Evolutionary conservation across 2,888 invertebrate genomes (phyloP).

Genomic region (Gibbula magus): DNA sequence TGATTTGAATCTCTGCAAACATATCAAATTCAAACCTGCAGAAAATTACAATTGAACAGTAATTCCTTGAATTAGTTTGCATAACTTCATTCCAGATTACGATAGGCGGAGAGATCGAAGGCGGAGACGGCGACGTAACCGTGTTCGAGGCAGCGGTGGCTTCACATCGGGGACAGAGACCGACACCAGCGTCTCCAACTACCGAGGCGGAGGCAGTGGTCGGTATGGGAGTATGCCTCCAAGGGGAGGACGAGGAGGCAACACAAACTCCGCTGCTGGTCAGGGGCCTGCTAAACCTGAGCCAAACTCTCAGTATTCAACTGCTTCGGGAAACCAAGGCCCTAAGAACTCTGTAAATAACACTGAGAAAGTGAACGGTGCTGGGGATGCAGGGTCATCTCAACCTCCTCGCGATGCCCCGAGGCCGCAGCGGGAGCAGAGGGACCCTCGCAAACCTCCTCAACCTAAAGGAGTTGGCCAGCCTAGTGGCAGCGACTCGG

Average conservation of each 20-base stretch:
- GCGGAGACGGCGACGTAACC: slow-evolving; percentile 49
- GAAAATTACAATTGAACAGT: too few relatives aligned
- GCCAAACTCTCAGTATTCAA: slow-evolving; percentile 18
- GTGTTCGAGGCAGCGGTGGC: slow-evolving; percentile 60
- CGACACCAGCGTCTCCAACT: slow-evolving; percentile 66
- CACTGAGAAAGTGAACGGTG: slow-evolving; percentile 28
- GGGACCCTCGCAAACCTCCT: slow-evolving; percentile 34
- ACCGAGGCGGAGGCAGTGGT: slow-evolving; percentile 41
- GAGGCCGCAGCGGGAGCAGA: slow-evolving; percentile 29
- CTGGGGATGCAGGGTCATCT: slow-evolving; percentile 27
- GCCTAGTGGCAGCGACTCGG: slow-evolving; percentile 62
- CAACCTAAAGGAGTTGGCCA: slow-evolving; percentile 37
- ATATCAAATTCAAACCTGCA: too few relatives aligned
- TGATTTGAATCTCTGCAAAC: too few relatives aligned
- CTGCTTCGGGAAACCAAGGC: neutral
- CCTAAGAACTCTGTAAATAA: slow-evolving; percentile 24
- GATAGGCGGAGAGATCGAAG: slow-evolving; percentile 45
- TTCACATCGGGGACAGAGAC: slow-evolving; percentile 69
- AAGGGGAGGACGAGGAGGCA: neutral
- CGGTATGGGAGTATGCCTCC: slow-evolving; percentile 24
- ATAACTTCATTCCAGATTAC: slow-evolving; percentile 36
- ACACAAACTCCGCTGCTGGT: neutral
- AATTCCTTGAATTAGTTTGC: too few relatives aligned
- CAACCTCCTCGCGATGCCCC: slow-evolving; percentile 25
- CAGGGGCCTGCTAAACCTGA: neutral